A percentile compares a stretch with the other conserved stretches of the same genome.
Conservation (phyloP, 2,113 vertebrate species). For the Camelus dromedarius region DNA sequence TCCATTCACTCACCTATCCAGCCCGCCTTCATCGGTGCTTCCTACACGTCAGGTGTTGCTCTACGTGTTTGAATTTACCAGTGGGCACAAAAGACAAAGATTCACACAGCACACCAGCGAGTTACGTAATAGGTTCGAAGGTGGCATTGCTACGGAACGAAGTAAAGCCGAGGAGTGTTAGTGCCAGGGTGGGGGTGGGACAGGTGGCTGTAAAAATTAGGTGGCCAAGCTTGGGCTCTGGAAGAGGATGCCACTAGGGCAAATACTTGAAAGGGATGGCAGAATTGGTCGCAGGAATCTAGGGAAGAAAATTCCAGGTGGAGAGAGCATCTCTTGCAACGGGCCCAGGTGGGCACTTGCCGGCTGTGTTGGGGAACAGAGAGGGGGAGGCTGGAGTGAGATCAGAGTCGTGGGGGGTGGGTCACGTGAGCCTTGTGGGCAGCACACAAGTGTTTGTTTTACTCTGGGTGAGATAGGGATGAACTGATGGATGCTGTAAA, state of each 20-base stretch:
- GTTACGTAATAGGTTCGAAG: background rate
- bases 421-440: rapidly evolving
- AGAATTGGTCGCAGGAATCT: rapidly evolving
- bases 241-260: background rate
- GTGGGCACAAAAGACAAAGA: background rate
- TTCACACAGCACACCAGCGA: rapidly evolving
- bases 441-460: background rate
- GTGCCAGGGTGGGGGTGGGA: background rate
- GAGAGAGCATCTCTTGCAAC: background rate
- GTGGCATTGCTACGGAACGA: rapidly evolving
- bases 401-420: background rate
- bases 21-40: rapidly evolving
- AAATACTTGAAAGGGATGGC: background rate
- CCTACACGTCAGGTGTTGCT: background rate
- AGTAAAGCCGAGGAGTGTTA: background rate
- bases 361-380: background rate
- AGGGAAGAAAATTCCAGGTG: background rate
- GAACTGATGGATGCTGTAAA: background rate
- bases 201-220: background rate
- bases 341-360: background rate
- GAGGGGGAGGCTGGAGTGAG: background rate
- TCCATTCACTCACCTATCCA: rapidly evolving
- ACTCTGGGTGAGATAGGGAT: background rate
- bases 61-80: rapidly evolving
- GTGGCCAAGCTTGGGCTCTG: background rate